Evolutionary conservation across 2,888 invertebrate genomes (phyloP).

Genomic region (Abrostola tripartita): DNA sequence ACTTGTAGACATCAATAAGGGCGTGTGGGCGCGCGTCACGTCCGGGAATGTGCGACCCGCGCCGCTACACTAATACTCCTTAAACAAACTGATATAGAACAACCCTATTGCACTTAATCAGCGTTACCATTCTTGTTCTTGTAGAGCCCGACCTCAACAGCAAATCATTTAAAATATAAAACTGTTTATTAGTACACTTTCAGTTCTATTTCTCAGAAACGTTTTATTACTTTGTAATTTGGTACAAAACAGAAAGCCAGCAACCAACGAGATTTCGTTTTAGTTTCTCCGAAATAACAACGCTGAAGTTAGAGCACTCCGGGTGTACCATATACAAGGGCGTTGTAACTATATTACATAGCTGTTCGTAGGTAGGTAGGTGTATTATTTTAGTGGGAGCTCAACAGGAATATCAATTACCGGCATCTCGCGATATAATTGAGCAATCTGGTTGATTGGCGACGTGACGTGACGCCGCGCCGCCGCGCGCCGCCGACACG

Average conservation of each 20-base stretch:
- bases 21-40: slow-evolving; percentile 7
- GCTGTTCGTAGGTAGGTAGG: neutral
- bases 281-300: neutral
- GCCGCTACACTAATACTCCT: slow-evolving; percentile 2
- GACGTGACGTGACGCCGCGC: slow-evolving; percentile 18
- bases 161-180: slow-evolving; percentile 1
- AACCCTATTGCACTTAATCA: neutral
- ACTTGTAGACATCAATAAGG: slow-evolving; percentile 25
- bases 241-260: neutral
- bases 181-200: neutral
- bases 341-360: neutral
- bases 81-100: neutral
- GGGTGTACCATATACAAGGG: neutral
- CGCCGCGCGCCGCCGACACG: neutral
- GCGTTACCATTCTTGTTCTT: neutral
- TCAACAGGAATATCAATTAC: slow-evolving; percentile 38
- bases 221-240: neutral
- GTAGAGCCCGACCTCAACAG: neutral
- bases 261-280: neutral
- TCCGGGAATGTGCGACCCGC: slow-evolving; percentile 7
- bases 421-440: slow-evolving; percentile 23
- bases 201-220: neutral
- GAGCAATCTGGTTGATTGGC: slow-evolving; percentile 27
- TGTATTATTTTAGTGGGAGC: slow-evolving; percentile 14
- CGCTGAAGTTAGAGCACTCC: neutral